phyloP scores from a whole-genome alignment of 2,888 invertebrate genomes.

The Dynastes hyllus region DNA sequence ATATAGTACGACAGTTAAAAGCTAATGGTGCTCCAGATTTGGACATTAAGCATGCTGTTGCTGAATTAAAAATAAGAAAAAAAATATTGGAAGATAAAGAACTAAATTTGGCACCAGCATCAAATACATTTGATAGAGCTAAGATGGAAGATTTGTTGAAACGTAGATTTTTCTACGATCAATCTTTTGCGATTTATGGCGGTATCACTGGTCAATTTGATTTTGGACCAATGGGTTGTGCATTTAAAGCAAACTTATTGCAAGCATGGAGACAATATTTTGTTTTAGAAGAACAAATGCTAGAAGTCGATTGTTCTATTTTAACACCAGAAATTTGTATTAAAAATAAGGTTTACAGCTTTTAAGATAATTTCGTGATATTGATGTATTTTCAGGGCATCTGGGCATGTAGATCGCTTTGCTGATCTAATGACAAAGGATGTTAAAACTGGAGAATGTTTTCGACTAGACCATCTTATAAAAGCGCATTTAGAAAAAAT shows the following conservation, averaged over 20 bases:
- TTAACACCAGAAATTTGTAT: constrained; percentile 99
- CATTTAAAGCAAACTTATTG: constrained; percentile 95
- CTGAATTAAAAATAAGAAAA: constrained; percentile 92
- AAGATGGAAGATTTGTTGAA: constrained; percentile 98
- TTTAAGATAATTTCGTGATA: not conserved
- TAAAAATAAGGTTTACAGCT: no score
- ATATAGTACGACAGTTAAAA: constrained; percentile 92
- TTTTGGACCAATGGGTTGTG: constrained; percentile 99
- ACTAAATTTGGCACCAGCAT: constrained; percentile 82
- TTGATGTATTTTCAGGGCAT: constrained; percentile 77
- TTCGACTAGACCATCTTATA: constrained; percentile 97
- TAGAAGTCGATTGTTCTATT: constrained; percentile 98
- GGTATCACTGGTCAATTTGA: constrained; percentile 96
- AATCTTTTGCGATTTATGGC: constrained; percentile 99
- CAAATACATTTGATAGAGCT: constrained; percentile 87
- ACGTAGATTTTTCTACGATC: constrained; percentile 97
- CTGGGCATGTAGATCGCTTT: constrained; percentile 99
- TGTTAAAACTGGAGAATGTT: constrained; percentile 95
- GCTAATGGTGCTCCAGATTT: constrained; percentile 90
- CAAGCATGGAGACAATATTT: constrained; percentile 96
- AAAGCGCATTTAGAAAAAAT: constrained; percentile 94
- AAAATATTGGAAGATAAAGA: constrained; percentile 95
- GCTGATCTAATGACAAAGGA: constrained; percentile 99
- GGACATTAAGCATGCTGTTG: constrained; percentile 95
- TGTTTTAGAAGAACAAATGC: constrained; percentile 97